Conservation (phyloP, 2,888 invertebrate genomes). For the Patella pellucida region DNA sequence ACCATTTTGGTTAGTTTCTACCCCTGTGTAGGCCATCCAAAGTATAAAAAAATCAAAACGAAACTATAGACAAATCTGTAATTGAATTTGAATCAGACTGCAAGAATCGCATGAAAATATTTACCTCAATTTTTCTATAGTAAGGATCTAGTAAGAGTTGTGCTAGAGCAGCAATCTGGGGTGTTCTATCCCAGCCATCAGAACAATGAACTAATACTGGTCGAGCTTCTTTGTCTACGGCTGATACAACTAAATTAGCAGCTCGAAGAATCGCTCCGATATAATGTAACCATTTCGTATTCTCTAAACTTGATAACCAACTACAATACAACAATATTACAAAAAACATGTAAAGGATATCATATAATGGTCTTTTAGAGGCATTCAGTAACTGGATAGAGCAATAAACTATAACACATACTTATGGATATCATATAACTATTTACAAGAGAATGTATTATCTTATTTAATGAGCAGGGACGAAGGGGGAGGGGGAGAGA, state of each 20-base stretch:
- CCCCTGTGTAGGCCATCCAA: not conserved
- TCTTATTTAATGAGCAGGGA: not conserved
- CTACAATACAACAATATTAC: constrained; percentile 72
- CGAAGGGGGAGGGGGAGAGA: not conserved
- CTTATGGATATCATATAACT: too few species aligned
- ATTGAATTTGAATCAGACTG: not conserved
- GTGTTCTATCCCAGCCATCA: constrained; percentile 99
- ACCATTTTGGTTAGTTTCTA: too few species aligned
- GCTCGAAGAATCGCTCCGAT: constrained; percentile 87
- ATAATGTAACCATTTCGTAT: constrained; percentile 92
- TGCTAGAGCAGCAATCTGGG: constrained; percentile 94
- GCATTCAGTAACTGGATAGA: too few species aligned
- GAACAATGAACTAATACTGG: constrained; percentile 98
- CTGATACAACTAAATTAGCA: constrained; percentile 81
- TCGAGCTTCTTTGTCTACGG: constrained; percentile 82
- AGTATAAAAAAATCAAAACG: not conserved
- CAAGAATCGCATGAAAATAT: too few species aligned
- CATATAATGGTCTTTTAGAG: too few species aligned
- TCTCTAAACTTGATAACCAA: constrained; percentile 90
- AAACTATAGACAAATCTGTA: not conserved
- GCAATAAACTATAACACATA: too few species aligned
- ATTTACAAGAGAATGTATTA: not conserved
- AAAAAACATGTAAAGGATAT: not conserved
- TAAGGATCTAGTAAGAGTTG: constrained; percentile 93
- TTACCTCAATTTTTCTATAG: constrained; percentile 90